A percentile compares a stretch with the other conserved stretches of the same genome.
phyloP scores from a whole-genome alignment of 2,113 vertebrate species.

The Callospermophilus lateralis region DNA sequence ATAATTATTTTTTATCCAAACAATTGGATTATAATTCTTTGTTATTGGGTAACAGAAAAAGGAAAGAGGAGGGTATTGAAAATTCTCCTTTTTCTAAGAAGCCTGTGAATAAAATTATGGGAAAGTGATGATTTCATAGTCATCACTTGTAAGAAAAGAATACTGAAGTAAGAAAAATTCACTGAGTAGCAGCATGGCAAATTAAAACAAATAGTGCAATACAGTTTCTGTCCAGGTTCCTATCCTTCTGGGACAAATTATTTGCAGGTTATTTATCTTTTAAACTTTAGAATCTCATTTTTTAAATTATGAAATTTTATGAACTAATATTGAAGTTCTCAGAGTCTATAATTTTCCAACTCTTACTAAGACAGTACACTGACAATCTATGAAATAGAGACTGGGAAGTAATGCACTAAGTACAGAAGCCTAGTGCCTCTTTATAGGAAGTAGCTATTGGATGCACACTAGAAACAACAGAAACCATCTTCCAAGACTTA shows the following conservation, averaged over 20 bases:
- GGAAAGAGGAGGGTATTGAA: neutral
- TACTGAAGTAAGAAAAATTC: neutral
- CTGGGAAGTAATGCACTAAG: neutral
- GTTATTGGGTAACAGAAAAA: neutral
- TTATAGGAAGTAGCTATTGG: conserved; percentile 41
- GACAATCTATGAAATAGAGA: neutral
- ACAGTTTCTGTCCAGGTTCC: neutral
- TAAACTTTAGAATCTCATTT: neutral
- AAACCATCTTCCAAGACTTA: conserved; percentile 50
- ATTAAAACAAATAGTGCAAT: neutral
- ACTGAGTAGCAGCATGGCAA: neutral
- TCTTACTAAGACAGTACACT: conserved; percentile 26
- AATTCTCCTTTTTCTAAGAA: neutral
- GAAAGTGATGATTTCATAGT: neutral
- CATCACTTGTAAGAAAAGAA: neutral
- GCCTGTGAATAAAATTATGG: neutral
- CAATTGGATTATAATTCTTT: neutral
- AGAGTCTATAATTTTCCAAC: conserved; percentile 13
- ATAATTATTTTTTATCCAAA: neutral
- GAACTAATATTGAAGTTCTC: conserved; percentile 37
- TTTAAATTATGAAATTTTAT: conserved; percentile 4
- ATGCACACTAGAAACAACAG: conserved; percentile 44
- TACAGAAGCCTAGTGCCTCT: neutral
- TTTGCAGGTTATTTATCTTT: conserved; percentile 28
- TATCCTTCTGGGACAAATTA: neutral